phyloP scores from a whole-genome alignment of 2,888 invertebrate genomes.

The Pristionchus mayeri region DNA sequence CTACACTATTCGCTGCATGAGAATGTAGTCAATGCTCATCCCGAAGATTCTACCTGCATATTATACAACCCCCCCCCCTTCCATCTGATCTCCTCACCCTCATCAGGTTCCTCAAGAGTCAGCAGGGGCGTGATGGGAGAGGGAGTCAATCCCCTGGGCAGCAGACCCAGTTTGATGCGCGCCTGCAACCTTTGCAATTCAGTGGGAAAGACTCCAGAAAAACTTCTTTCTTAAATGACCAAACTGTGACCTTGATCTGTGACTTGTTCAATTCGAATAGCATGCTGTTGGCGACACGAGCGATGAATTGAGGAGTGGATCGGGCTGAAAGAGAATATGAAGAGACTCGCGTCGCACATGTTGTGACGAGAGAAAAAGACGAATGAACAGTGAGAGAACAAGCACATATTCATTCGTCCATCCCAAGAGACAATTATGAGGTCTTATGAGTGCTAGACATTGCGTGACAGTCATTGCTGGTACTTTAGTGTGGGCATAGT shows the following conservation, averaged over 20 bases:
- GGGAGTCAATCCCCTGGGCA: neutral
- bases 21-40: neutral
- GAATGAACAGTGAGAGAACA: neutral
- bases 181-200: neutral
- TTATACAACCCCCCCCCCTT: neutral
- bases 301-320: conserved; percentile 39
- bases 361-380: neutral
- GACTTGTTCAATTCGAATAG: conserved; percentile 48
- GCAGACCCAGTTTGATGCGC: conserved; percentile 40
- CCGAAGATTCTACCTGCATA: neutral
- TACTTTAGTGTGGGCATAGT: neutral
- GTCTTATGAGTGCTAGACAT: neutral
- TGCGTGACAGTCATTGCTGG: neutral
- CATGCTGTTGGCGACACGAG: conserved; percentile 45
- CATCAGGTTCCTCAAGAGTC: neutral
- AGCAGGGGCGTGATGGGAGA: conserved; percentile 25
- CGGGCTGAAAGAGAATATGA: neutral
- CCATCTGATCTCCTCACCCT: neutral
- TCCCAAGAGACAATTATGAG: neutral
- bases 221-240: too few relatives aligned
- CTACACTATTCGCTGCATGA: neutral
- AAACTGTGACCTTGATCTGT: conserved; percentile 47
- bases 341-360: too few relatives aligned
- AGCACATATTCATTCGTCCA: neutral
- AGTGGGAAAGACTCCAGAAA: too few relatives aligned